phyloP scores from a whole-genome alignment of 2,113 vertebrate genomes.

The Electrona antarctica region DNA sequence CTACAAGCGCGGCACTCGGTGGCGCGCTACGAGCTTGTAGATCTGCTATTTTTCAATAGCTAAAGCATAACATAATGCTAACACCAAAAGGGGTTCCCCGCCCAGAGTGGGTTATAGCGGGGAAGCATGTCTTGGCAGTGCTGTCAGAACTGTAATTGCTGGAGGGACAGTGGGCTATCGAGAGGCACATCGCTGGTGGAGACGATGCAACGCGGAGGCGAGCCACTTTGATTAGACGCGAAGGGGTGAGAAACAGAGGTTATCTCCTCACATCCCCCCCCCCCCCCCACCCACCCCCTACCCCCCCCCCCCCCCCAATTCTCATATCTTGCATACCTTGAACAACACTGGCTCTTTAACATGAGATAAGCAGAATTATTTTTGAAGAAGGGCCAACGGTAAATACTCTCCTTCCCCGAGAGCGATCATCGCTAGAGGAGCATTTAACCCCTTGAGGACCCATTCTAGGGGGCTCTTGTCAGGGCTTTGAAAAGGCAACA shows the following conservation, averaged over 20 bases:
- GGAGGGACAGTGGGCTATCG: constrained; percentile 77
- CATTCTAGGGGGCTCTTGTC: constrained; percentile 49
- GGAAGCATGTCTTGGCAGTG: constrained; percentile 72
- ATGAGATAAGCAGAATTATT: constrained; percentile 58
- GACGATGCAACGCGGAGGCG: constrained; percentile 54
- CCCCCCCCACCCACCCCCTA: constrained; percentile 7
- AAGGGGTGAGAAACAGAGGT: constrained; percentile 65
- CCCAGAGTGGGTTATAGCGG: constrained; percentile 63
- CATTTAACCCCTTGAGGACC: constrained; percentile 43
- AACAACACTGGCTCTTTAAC: constrained; percentile 69
- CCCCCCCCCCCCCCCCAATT: constrained; percentile 26
- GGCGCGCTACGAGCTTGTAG: too few species aligned
- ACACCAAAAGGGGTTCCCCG: too few species aligned
- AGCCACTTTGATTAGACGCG: constrained; percentile 78
- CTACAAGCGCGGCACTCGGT: too few species aligned
- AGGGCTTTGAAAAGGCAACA: constrained; percentile 52
- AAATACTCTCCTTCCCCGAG: constrained; percentile 44
- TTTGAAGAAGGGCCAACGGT: constrained; percentile 42
- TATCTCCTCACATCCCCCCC: constrained; percentile 47
- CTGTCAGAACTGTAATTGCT: constrained; percentile 82
- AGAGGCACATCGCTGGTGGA: constrained; percentile 69
- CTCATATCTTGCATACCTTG: constrained; percentile 63
- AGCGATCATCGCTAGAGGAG: constrained; percentile 15
- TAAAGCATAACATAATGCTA: too few species aligned
- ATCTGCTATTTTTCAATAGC: too few species aligned